Evolutionary conservation across 2,888 invertebrate genomes (phyloP).

Genomic region (Melitaea athalia): DNA sequence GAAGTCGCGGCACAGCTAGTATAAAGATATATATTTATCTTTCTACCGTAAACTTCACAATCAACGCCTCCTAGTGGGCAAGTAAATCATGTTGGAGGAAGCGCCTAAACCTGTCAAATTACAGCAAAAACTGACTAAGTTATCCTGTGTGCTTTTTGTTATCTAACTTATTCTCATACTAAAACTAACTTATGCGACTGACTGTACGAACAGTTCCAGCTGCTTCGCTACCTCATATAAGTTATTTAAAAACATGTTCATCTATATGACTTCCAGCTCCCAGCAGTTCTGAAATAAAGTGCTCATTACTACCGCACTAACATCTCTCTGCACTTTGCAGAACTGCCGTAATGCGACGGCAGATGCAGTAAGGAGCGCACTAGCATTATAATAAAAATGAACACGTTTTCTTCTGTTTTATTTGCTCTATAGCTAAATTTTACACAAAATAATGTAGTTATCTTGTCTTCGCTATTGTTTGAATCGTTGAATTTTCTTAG

Average conservation of each 20-base stretch:
- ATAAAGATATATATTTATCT: no score
- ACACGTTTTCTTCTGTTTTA: conserved; percentile 20
- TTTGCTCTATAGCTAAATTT: conserved; percentile 14
- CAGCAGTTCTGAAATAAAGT: conserved; percentile 31
- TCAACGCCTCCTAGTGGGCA: no score
- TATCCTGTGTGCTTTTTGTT: no score
- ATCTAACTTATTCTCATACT: no score
- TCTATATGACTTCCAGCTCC: conserved; percentile 18
- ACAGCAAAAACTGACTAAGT: no score
- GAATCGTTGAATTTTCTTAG: background rate
- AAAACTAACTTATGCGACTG: background rate
- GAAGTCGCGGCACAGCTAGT: no score
- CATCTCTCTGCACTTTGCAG: conserved; percentile 39
- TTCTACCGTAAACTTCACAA: no score
- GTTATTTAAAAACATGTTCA: conserved; percentile 14
- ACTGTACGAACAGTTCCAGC: background rate
- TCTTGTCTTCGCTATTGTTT: background rate
- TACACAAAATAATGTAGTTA: background rate
- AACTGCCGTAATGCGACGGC: conserved; percentile 30
- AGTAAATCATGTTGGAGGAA: no score
- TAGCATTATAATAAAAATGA: conserved; percentile 36
- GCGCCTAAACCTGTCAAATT: no score
- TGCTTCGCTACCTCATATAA: background rate
- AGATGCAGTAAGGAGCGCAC: conserved; percentile 30
- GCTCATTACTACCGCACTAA: conserved; percentile 35